These are phyloP conservation scores for Synanthedon vespiformis DNA, from an alignment of 2,888 invertebrate genomes.

Conservation along the genomic window DNA sequence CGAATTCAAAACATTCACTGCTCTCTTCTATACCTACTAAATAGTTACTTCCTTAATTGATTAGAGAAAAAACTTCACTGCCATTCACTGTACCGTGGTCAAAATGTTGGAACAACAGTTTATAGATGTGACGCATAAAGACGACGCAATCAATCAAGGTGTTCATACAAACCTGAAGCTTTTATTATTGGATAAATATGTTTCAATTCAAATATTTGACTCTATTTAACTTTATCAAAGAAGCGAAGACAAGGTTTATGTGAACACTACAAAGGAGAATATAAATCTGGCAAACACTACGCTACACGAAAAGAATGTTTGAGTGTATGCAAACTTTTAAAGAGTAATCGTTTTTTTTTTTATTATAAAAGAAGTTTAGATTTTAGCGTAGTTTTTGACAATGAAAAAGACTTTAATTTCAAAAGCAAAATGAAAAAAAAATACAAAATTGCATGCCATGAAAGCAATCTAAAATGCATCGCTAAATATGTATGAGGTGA, in stretches of 20 bases:
- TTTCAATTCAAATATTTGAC: slow-evolving; percentile 23
- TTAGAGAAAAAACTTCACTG: too few relatives aligned
- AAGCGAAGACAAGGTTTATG: slow-evolving; percentile 14
- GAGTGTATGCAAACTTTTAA: too few relatives aligned
- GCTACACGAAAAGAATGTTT: background rate
- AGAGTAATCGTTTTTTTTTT: too few relatives aligned
- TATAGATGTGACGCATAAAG: slow-evolving; percentile 8
- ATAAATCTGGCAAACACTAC: background rate
- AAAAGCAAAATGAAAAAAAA: too few relatives aligned
- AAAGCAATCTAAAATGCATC: too few relatives aligned
- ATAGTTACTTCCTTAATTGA: too few relatives aligned
- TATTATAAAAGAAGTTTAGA: background rate
- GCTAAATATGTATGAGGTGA: too few relatives aligned
- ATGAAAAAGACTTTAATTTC: background rate
- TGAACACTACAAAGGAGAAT: slow-evolving; percentile 19
- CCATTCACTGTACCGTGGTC: too few relatives aligned
- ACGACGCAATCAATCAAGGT: slow-evolving; percentile 42
- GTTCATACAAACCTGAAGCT: slow-evolving; percentile 42
- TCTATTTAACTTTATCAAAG: slow-evolving; percentile 8
- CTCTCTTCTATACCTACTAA: too few relatives aligned
- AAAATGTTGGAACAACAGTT: too few relatives aligned
- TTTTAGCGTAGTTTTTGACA: background rate
- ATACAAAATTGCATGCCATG: too few relatives aligned
- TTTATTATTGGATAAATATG: slow-evolving; percentile 46
- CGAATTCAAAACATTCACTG: too few relatives aligned